Percentiles rank a stretch among this genome's conserved stretches.
Conservation (phyloP, 2,797 vertebrate genomes). For the Malacoraja senta region DNA sequence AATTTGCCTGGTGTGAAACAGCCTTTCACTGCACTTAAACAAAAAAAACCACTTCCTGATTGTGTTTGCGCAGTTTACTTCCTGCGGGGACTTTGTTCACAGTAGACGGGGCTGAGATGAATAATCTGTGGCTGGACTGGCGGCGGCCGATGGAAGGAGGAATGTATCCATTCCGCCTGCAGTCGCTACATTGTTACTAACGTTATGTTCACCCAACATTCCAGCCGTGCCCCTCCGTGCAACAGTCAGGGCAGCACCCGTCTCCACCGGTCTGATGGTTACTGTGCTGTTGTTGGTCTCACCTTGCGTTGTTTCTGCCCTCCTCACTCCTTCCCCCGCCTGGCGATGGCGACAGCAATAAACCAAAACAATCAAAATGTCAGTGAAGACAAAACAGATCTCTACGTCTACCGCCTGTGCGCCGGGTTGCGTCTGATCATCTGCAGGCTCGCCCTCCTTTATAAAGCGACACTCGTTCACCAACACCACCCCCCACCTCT, state of each 20-base stretch:
- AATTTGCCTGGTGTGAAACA: neutral
- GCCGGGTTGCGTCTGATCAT: neutral
- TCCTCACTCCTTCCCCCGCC: neutral
- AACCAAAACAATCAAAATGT: too few species aligned
- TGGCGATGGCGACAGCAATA: neutral
- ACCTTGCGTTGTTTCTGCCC: neutral
- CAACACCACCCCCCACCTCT: neutral
- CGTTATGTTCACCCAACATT: neutral
- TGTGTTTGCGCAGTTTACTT: neutral
- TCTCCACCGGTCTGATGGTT: neutral
- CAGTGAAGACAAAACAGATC: too few species aligned
- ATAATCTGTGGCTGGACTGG: neutral
- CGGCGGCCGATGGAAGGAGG: neutral
- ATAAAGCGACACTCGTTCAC: neutral
- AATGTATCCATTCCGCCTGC: neutral
- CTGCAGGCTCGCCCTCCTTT: neutral
- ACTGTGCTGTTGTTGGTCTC: neutral
- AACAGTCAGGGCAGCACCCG: too few species aligned
- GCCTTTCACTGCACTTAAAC: neutral
- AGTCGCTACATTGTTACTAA: neutral
- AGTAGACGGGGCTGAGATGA: neutral
- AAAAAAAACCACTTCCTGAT: slow-evolving; percentile 18
- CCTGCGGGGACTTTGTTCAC: neutral
- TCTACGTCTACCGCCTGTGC: too few species aligned
- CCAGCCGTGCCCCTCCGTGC: too few species aligned